Percentiles rank a stretch among this genome's conserved stretches.
phyloP scores from a whole-genome alignment of 1,140 invertebrate genomes.

The Acromyrmex charruanus region DNA sequence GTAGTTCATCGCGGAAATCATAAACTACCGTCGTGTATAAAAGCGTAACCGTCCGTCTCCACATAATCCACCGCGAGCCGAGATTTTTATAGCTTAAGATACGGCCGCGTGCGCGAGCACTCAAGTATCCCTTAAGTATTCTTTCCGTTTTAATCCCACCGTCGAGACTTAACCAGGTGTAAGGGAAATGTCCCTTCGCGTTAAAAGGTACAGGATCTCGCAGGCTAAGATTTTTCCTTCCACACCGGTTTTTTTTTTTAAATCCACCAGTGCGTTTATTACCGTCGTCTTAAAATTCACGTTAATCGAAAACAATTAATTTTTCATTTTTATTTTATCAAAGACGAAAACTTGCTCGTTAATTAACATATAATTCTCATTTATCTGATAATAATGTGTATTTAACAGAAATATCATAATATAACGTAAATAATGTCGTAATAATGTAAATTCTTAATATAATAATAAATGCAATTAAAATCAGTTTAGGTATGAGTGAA shows the following conservation, averaged over 20 bases:
- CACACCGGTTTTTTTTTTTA: not conserved
- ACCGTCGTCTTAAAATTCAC: no score
- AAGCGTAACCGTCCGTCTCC: slow-evolving; percentile 55
- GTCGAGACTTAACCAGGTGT: slow-evolving; percentile 50
- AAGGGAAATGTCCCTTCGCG: slow-evolving; percentile 14
- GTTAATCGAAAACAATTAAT: not conserved
- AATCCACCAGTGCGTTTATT: not conserved
- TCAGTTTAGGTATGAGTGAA: not conserved
- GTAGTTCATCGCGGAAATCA: slow-evolving; percentile 63
- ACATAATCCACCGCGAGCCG: slow-evolving; percentile 35
- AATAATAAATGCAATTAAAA: slow-evolving; percentile 1
- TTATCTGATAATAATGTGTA: not conserved
- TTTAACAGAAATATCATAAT: no score
- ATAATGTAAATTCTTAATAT: not conserved
- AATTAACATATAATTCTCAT: not conserved
- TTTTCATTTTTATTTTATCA: not conserved
- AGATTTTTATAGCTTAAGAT: slow-evolving; percentile 44
- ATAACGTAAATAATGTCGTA: no score
- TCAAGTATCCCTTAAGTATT: slow-evolving; percentile 21
- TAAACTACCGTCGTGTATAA: slow-evolving; percentile 56
- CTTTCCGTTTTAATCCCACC: slow-evolving; percentile 51
- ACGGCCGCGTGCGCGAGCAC: slow-evolving; percentile 12
- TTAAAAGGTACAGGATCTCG: not conserved
- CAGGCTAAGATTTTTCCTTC: not conserved
- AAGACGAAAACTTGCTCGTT: not conserved